Percentiles rank a stretch among this genome's conserved stretches.
phyloP scores from a whole-genome alignment of 2,113 vertebrate genomes.

The Entosphenus tridentatus region DNA sequence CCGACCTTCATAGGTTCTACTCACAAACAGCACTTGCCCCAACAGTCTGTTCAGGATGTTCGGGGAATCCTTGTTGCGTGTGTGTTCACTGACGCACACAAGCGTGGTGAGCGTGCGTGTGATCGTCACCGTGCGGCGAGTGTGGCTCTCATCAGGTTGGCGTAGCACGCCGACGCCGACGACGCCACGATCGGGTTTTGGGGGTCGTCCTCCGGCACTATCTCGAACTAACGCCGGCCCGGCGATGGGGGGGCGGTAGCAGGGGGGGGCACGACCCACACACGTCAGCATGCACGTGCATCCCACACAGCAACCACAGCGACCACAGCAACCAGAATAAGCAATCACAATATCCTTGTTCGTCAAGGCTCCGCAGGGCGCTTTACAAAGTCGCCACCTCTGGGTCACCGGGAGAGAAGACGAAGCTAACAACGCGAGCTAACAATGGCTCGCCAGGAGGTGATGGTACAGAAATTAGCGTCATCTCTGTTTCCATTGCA shows the following conservation, averaged over 20 bases:
- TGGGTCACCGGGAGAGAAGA: too few relatives aligned
- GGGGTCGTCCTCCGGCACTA: conserved; percentile 59
- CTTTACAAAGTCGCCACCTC: too few relatives aligned
- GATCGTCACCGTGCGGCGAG: conserved; percentile 18
- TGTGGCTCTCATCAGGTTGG: conserved; percentile 37
- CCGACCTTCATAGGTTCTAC: too few relatives aligned
- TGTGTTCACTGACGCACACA: too few relatives aligned
- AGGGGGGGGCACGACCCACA: background rate
- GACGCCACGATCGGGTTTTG: conserved; percentile 37
- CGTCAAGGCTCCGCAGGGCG: background rate
- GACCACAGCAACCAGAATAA: background rate
- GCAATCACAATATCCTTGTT: background rate
- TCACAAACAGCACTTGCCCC: too few relatives aligned
- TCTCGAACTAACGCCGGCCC: conserved; percentile 36
- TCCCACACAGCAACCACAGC: background rate
- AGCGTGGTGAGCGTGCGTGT: too few relatives aligned
- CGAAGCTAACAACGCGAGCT: too few relatives aligned
- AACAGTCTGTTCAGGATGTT: too few relatives aligned
- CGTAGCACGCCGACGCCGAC: conserved; percentile 39
- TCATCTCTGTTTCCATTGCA: too few relatives aligned
- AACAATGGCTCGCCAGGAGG: too few relatives aligned
- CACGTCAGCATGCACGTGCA: background rate
- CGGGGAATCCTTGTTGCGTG: too few relatives aligned
- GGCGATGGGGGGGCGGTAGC: background rate
- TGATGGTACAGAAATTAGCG: too few relatives aligned